A percentile compares a stretch with the other conserved stretches of the same genome.
Evolutionary conservation across 2,113 vertebrate genomes (phyloP).

Genomic region (Lanius ludovicianus): DNA sequence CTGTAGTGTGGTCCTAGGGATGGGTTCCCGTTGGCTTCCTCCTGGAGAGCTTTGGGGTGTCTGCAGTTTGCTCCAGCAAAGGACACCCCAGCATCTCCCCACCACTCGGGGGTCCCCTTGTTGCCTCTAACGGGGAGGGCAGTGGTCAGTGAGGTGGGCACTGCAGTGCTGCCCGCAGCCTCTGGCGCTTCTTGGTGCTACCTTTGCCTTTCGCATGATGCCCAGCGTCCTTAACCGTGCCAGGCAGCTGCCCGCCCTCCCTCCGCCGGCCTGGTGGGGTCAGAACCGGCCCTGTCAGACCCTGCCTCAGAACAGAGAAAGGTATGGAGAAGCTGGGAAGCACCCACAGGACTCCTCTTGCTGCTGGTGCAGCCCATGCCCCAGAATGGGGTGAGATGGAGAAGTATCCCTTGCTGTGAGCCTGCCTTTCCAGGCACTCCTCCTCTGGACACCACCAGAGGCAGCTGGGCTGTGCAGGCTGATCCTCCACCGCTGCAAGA

Average conservation of each 20-base stretch:
- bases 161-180: neutral
- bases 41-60: neutral
- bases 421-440: neutral
- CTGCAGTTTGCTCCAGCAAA: neutral
- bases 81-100: neutral
- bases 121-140: neutral
- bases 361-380: neutral
- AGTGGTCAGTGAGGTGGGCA: neutral
- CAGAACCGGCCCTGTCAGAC: neutral
- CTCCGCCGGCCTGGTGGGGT: fast-evolving
- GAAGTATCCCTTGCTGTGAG: neutral
- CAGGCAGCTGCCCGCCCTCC: neutral
- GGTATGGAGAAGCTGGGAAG: neutral
- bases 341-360: neutral
- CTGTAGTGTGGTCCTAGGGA: fast-evolving
- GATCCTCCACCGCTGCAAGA: neutral
- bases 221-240: conserved; percentile 20
- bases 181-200: conserved; percentile 37
- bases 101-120: neutral
- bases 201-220: conserved; percentile 25
- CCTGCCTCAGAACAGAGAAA: neutral
- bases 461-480: neutral
- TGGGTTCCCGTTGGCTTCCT: neutral
- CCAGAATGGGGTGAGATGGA: neutral
- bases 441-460: neutral